phyloP scores from a whole-genome alignment of 2,888 invertebrate genomes.

The Nipponacmea schrenckii region DNA sequence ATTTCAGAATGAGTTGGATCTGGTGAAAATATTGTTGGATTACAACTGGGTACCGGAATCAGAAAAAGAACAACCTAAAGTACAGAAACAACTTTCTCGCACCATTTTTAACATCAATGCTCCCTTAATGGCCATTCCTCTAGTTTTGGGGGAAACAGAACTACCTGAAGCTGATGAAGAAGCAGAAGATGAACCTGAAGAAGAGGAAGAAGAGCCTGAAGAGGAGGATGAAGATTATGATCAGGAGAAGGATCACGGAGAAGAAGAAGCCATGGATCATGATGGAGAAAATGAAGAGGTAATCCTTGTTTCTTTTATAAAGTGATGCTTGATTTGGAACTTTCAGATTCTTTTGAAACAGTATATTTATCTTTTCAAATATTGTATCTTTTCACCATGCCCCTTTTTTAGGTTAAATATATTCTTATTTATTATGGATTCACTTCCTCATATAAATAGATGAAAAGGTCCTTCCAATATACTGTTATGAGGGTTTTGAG shows the following conservation, averaged over 20 bases:
- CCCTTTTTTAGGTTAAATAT: too few species aligned
- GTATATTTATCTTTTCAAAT: not conserved
- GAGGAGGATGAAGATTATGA: constrained; percentile 36
- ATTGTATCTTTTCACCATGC: too few species aligned
- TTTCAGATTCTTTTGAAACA: not conserved
- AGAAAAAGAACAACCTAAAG: constrained; percentile 26
- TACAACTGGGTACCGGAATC: constrained; percentile 52
- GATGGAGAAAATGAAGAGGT: constrained; percentile 25
- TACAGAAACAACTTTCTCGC: constrained; percentile 50
- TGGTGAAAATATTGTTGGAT: constrained; percentile 67
- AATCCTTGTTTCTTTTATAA: not conserved
- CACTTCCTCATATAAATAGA: too few species aligned
- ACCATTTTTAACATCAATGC: constrained; percentile 20
- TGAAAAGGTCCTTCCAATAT: not conserved
- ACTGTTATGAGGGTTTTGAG: not conserved
- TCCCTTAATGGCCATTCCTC: constrained; percentile 4
- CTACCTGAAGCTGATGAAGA: constrained; percentile 15
- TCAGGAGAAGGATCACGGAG: constrained; percentile 30
- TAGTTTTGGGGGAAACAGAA: constrained; percentile 22
- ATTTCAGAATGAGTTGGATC: constrained; percentile 64
- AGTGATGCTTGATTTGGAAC: too few species aligned
- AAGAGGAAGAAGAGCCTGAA: constrained; percentile 22
- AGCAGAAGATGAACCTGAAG: constrained; percentile 43
- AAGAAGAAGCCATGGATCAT: constrained; percentile 23
- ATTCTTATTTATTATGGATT: too few species aligned